Percentiles rank a stretch among this genome's conserved stretches.
phyloP scores from a whole-genome alignment of 2,888 invertebrate species.

The Drosophila meridiana region DNA sequence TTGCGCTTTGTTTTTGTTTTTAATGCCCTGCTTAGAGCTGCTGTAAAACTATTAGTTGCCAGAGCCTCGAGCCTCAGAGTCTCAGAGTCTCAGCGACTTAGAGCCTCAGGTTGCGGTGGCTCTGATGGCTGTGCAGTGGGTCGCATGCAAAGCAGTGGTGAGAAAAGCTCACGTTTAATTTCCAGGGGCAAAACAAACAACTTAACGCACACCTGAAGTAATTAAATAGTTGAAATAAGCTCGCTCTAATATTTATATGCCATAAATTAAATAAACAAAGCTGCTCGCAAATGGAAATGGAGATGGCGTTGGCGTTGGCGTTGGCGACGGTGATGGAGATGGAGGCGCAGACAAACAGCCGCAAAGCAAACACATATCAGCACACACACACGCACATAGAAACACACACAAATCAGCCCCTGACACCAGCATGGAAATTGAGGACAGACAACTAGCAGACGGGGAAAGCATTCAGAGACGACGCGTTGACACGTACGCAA shows the following conservation, averaged over 20 bases:
- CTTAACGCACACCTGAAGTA: constrained; percentile 68
- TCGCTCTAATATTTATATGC: constrained; percentile 74
- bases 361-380: constrained; percentile 17
- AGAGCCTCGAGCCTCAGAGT: constrained; percentile 16
- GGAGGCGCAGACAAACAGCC: constrained; percentile 23
- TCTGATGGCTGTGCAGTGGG: not conserved
- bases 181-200: constrained; percentile 38
- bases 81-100: not conserved
- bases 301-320: constrained; percentile 9
- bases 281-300: constrained; percentile 27
- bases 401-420: constrained; percentile 2
- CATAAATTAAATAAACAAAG: constrained; percentile 77
- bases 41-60: constrained; percentile 39
- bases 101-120: constrained; percentile 10
- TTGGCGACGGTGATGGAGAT: constrained; percentile 7
- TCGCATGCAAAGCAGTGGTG: constrained; percentile 16
- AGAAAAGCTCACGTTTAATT: constrained; percentile 30
- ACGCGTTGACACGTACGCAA: constrained; percentile 78
- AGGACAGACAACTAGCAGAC: constrained; percentile 18
- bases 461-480: constrained; percentile 30
- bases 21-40: constrained; percentile 8
- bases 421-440: constrained; percentile 11
- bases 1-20: not conserved
- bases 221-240: constrained; percentile 80
- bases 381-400: not conserved